These are phyloP conservation scores for Brienomyrus brachyistius DNA, from an alignment of 2,113 vertebrate genomes.

Conservation along the genomic window DNA sequence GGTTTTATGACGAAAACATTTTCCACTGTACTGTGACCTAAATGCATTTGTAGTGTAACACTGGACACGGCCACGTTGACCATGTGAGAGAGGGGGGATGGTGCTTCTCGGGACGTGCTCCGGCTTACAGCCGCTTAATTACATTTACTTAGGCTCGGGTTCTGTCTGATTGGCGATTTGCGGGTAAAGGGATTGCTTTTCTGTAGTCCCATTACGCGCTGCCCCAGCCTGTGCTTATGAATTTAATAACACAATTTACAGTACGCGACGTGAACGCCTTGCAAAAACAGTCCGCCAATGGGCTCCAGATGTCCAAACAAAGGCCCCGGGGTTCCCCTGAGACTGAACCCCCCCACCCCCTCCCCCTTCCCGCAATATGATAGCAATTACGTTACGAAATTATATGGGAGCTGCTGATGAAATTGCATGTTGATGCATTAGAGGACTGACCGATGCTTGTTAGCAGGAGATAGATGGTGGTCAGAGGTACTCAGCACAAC, in stretches of 20 bases:
- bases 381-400: constrained; percentile 23
- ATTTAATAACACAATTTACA: constrained; percentile 43
- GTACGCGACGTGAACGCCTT: constrained; percentile 37
- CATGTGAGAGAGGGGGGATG: not conserved
- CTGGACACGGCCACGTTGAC: not conserved
- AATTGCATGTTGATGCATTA: constrained; percentile 16
- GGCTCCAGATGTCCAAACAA: constrained; percentile 41
- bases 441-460: constrained; percentile 5
- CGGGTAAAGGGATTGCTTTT: not conserved
- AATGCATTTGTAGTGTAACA: not conserved
- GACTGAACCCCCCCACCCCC: not conserved
- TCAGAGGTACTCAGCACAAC: not conserved
- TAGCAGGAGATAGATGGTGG: not conserved
- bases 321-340: constrained; percentile 13
- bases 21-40: not conserved
- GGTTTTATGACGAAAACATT: not conserved
- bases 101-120: not conserved
- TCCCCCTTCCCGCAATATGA: not conserved
- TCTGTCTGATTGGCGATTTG: constrained; percentile 15
- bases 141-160: constrained; percentile 26
- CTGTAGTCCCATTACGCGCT: not conserved
- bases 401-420: constrained; percentile 9
- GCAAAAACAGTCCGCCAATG: constrained; percentile 37
- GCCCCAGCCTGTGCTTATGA: constrained; percentile 30
- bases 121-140: constrained; percentile 23